Evolutionary conservation across 2,888 invertebrate genomes (phyloP), one percentile per base, ranked within the genome.

Genomic region (Argyresthia albistria): DNA sequence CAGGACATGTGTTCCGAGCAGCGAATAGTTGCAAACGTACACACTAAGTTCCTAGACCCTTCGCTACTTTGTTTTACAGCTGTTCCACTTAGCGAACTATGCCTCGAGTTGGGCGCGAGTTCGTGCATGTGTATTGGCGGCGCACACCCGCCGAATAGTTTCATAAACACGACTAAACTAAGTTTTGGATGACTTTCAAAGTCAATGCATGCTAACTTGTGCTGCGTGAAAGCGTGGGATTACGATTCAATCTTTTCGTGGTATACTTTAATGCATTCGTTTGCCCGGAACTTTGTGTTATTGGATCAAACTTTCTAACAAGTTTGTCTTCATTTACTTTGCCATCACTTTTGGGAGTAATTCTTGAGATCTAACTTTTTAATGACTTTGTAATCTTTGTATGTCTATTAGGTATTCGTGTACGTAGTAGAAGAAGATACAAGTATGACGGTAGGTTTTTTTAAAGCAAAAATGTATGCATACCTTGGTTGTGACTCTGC

Each of bases 201-300:
- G 86, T 87, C 86, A 87, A 87, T 84, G 86, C 86, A 87, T 87
- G 82, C 84, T 84, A 86, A 87, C 86, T 87, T 86, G 81, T 80
- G 80, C 82, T 82, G 86, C 84, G 80, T 83, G 78, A 74, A 73
- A 79, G 80, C 81, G 80, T 74, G 80, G 82, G 84, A 83, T 86
- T 83, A 86, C 82, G 81, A 86, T 81, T 82, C 81, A 82, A 86
- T 84, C 83, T 82, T 77, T 82, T 83, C 73, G 76, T 71, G 74
- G 73, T 76, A 72, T 80, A 77, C 76, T 86, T 83, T 81, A 84
- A 84, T 84, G 82, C 86, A 84, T 84, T 86, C 83, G 80, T 86
- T 84, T 83, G 84, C 82, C 82, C 69, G 63, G 65, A 86, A 86
- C 79, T 86, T 83, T 79, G 81, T 76, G 83, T 79, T 82, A 81